These are phyloP conservation scores for Myotis yumanensis DNA, from an alignment of 2,113 vertebrate genomes.

Conservation along the genomic window DNA sequence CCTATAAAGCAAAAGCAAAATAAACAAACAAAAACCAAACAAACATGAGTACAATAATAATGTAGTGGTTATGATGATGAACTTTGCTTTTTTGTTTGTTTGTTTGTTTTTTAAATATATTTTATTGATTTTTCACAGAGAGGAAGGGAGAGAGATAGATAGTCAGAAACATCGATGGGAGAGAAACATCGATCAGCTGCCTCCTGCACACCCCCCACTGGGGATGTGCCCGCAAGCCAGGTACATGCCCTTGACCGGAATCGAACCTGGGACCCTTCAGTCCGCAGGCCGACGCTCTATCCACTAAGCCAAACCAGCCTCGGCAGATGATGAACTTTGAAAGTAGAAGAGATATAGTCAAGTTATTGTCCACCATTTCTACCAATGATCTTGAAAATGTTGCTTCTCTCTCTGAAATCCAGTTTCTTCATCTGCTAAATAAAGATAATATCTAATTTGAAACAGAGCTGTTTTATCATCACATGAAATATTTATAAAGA, in stretches of 20 bases:
- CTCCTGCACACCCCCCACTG: no score
- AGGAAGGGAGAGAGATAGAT: no score
- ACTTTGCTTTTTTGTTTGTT: no score
- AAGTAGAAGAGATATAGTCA: neutral
- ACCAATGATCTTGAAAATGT: neutral
- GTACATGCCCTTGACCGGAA: no score
- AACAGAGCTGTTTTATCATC: neutral
- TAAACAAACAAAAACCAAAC: neutral
- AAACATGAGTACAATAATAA: neutral
- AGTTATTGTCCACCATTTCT: neutral
- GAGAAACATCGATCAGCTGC: no score
- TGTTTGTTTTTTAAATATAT: no score
- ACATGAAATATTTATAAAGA: neutral
- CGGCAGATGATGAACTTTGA: neutral
- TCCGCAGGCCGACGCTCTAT: no score
- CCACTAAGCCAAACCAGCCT: no score
- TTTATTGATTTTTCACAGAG: no score
- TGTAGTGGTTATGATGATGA: neutral
- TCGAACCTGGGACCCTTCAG: no score
- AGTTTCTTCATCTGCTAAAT: slow-evolving; percentile 11
- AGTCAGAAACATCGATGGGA: no score
- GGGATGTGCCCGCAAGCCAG: no score
- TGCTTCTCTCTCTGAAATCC: neutral
- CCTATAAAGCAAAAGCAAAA: neutral
- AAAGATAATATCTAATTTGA: slow-evolving; percentile 19